Evolutionary conservation across 2,888 invertebrate species (phyloP).

Genomic region (Harpagoxenus sublaevis): DNA sequence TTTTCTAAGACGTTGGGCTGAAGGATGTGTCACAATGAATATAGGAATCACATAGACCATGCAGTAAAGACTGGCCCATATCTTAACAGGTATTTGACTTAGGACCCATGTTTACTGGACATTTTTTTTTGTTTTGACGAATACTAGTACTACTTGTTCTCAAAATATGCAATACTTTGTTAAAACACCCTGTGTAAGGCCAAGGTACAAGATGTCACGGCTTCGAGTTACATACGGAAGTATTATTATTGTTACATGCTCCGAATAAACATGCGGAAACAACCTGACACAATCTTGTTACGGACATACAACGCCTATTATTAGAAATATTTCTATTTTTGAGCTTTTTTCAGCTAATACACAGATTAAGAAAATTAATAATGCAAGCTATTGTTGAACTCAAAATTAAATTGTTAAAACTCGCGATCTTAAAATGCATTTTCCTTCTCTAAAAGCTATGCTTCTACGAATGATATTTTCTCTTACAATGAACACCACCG

Average conservation of each 20-base stretch:
- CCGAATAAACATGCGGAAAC: neutral
- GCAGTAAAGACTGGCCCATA: too few relatives aligned
- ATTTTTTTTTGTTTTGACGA: too few relatives aligned
- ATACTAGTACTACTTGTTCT: too few relatives aligned
- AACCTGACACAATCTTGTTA: slow-evolving; percentile 2
- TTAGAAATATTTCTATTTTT: neutral
- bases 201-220: slow-evolving; percentile 58
- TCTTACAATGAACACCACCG: neutral
- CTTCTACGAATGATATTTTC: neutral
- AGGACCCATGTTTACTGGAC: too few relatives aligned
- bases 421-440: neutral
- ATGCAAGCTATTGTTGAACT: neutral
- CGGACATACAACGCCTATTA: neutral
- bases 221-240: slow-evolving; percentile 55
- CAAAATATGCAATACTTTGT: too few relatives aligned
- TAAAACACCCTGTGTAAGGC: too few relatives aligned
- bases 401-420: neutral
- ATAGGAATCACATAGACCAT: too few relatives aligned
- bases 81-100: too few relatives aligned
- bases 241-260: neutral
- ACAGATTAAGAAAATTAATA: neutral
- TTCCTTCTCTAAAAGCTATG: neutral
- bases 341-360: neutral
- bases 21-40: too few relatives aligned
- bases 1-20: too few relatives aligned